phyloP scores from a whole-genome alignment of 2,888 invertebrate genomes.

The Pharmacophagus antenor region DNA sequence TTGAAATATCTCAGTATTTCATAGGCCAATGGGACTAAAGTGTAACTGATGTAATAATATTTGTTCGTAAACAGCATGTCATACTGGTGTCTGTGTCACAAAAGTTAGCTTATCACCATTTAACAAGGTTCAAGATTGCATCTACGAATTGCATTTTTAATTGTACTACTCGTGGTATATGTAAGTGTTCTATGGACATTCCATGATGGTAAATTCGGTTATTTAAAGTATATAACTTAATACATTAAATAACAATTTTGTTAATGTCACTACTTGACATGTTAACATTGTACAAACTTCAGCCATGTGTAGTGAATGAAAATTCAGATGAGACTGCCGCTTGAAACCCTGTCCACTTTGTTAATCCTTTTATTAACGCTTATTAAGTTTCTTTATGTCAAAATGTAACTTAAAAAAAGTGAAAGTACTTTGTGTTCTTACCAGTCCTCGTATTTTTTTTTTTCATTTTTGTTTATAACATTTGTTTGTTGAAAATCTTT shows the following conservation, averaged over 20 bases:
- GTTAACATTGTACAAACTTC: neutral
- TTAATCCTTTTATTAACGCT: slow-evolving; percentile 1
- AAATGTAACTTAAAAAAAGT: slow-evolving; percentile 7
- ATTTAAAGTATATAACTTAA: slow-evolving; percentile 8
- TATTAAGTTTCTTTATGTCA: neutral
- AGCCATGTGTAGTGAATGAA: slow-evolving; percentile 9
- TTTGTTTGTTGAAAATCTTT: neutral
- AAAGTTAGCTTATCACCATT: neutral
- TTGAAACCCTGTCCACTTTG: slow-evolving; percentile 16
- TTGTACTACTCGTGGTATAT: neutral
- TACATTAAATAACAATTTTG: slow-evolving; percentile 5
- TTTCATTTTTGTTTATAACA: neutral
- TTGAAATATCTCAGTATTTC: neutral
- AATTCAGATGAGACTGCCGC: slow-evolving; percentile 10
- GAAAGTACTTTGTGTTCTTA: slow-evolving; percentile 5
- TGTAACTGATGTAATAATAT: neutral
- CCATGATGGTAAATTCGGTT: neutral
- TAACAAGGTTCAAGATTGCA: neutral
- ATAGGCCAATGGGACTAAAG: neutral
- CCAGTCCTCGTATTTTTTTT: slow-evolving; percentile 6
- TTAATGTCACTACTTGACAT: neutral
- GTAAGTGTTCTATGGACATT: slow-evolving; percentile 5
- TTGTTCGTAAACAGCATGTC: neutral
- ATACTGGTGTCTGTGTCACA: neutral
- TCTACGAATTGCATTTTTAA: neutral